These are phyloP conservation scores for Agelastica alni DNA, from an alignment of 2,888 invertebrate species.

Conservation along the genomic window DNA sequence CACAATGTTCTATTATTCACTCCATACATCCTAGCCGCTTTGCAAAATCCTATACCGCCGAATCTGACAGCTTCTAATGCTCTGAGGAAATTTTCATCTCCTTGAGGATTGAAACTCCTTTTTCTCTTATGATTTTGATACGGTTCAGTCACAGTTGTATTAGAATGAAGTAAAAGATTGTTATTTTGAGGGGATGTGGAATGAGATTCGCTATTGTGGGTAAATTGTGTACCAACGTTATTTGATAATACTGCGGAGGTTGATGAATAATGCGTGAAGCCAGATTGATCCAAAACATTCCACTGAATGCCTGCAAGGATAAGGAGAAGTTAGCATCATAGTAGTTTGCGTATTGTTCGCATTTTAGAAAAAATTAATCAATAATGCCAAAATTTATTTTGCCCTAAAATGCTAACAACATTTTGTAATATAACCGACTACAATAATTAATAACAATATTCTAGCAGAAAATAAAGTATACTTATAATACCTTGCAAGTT, in stretches of 20 bases:
- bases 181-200: slow-evolving; percentile 51
- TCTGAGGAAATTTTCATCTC: slow-evolving; percentile 80
- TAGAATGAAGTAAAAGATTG: slow-evolving; percentile 45
- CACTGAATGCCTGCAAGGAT: slow-evolving; percentile 74
- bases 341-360: no score
- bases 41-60: slow-evolving; percentile 85
- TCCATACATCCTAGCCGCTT: slow-evolving; percentile 81
- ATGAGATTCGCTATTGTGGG: slow-evolving; percentile 16
- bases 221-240: slow-evolving; percentile 28
- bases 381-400: no score
- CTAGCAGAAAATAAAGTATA: no score
- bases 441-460: no score
- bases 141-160: slow-evolving; percentile 23
- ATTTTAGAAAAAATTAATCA: no score
- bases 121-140: slow-evolving; percentile 62
- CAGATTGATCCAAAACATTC: slow-evolving; percentile 79
- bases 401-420: no score
- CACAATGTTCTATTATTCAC: slow-evolving; percentile 84
- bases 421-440: no score
- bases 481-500: no score
- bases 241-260: slow-evolving; percentile 56
- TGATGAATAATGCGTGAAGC: slow-evolving; percentile 70
- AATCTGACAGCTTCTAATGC: slow-evolving; percentile 81
- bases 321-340: slow-evolving; percentile 29
- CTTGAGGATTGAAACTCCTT: slow-evolving; percentile 78